Conservation (phyloP, 2,888 invertebrate genomes). For the Coleophora deauratella region DNA sequence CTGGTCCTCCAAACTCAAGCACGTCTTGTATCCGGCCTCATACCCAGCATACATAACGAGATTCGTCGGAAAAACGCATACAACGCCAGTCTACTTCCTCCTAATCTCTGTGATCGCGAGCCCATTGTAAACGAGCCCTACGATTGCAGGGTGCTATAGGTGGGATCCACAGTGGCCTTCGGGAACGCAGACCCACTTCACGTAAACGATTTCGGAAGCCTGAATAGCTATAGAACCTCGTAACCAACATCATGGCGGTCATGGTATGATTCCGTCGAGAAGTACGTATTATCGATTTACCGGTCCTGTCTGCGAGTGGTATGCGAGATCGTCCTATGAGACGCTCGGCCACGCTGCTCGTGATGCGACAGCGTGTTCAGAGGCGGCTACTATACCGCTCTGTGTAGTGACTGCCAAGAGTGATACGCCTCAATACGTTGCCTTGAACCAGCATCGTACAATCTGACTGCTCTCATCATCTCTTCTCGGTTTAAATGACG, state of each 20-base stretch:
- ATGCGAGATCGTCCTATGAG: slow-evolving; percentile 1
- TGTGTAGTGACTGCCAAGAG: slow-evolving; percentile 1
- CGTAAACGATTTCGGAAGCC: background rate
- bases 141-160: background rate
- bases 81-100: too few species aligned
- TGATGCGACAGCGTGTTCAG: slow-evolving; percentile 1
- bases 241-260: background rate
- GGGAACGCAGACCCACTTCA: background rate
- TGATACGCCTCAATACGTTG: background rate
- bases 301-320: slow-evolving; percentile 3
- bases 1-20: too few species aligned
- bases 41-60: too few species aligned
- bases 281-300: background rate
- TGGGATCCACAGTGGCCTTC: background rate
- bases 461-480: background rate
- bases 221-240: background rate
- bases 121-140: too few species aligned
- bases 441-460: background rate
- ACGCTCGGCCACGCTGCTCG: slow-evolving; percentile 1
- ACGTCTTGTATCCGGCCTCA: too few species aligned
- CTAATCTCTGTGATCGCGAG: too few species aligned
- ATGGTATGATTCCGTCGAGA: background rate
- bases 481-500: background rate
- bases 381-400: background rate
- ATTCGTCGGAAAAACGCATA: too few species aligned